These are phyloP conservation scores for pig (Sus scrofa) DNA, from an alignment of 2,113 vertebrate genomes.

Conservation along the genomic window DNA sequence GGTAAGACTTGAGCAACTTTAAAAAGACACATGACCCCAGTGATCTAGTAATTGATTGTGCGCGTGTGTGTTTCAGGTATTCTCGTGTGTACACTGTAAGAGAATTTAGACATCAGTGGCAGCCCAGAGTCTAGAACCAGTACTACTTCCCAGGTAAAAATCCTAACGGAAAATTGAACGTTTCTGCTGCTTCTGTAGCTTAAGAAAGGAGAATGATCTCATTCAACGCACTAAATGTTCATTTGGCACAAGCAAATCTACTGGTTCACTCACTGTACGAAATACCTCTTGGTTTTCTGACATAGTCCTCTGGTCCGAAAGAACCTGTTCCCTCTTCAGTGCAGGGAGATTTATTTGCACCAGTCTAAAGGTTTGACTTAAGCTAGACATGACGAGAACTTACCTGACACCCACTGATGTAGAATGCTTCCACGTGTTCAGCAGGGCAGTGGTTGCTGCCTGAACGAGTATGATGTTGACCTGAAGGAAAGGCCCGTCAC, in stretches of 20 bases:
- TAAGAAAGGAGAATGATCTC: constrained; percentile 92
- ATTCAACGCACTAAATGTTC: constrained; percentile 83
- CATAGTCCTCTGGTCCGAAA: constrained; percentile 61
- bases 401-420: neutral
- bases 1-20: constrained; percentile 90
- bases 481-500: neutral
- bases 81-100: constrained; percentile 93
- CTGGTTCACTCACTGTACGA: constrained; percentile 80
- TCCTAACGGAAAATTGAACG: constrained; percentile 91
- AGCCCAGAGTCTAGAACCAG: constrained; percentile 94
- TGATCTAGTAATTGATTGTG: constrained; percentile 92
- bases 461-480: neutral
- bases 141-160: constrained; percentile 93
- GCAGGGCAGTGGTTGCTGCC: neutral
- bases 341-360: constrained; percentile 33
- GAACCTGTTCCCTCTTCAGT: neutral
- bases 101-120: constrained; percentile 94
- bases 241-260: constrained; percentile 88
- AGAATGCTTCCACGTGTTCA: neutral
- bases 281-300: constrained; percentile 81
- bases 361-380: neutral
- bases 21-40: constrained; percentile 83
- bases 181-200: constrained; percentile 93
- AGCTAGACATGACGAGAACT: neutral
- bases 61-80: constrained; percentile 93